Conservation (phyloP, 1,140 invertebrate species). For the Drosophila tsacasi region DNA sequence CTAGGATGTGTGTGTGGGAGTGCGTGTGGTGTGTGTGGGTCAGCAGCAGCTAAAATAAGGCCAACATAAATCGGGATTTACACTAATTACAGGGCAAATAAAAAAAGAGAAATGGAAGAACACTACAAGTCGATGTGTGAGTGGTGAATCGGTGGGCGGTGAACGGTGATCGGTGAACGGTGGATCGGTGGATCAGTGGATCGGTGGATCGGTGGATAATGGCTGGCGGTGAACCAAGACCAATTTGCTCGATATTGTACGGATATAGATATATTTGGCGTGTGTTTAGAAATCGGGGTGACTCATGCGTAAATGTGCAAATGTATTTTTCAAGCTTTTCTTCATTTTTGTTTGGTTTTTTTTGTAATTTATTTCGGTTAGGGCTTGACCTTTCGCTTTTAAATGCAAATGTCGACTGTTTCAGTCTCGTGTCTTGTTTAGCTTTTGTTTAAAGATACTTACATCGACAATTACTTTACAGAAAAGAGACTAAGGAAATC, state of each 20-base stretch:
- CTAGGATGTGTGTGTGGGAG: slow-evolving; percentile 42
- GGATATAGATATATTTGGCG: slow-evolving; percentile 46
- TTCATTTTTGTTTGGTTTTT: slow-evolving; percentile 38
- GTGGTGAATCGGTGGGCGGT: slow-evolving; percentile 21
- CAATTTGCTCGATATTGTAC: slow-evolving; percentile 51
- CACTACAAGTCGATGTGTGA: slow-evolving; percentile 62
- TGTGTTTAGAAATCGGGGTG: slow-evolving; percentile 78
- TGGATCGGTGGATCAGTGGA: slow-evolving; percentile 7
- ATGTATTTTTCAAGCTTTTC: slow-evolving; percentile 85
- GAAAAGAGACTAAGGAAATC: slow-evolving; percentile 61
- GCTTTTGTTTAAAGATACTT: slow-evolving; percentile 66
- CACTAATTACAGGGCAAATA: slow-evolving; percentile 69
- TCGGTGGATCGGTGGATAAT: slow-evolving; percentile 26
- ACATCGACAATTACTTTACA: slow-evolving; percentile 81
- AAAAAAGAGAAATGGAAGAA: slow-evolving; percentile 31
- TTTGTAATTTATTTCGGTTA: slow-evolving; percentile 33
- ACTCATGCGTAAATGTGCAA: slow-evolving; percentile 85
- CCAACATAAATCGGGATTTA: slow-evolving; percentile 57
- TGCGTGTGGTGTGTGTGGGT: slow-evolving; percentile 34
- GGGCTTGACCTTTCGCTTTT: slow-evolving; percentile 59
- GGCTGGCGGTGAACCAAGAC: slow-evolving; percentile 49
- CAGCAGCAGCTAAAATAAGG: slow-evolving; percentile 70
- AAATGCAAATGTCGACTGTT: slow-evolving; percentile 47
- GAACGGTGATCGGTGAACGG: slow-evolving; percentile 4
- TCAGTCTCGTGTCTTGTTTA: slow-evolving; percentile 48